Conservation (phyloP, 37 sponge, comb jelly and placozoan genomes). For the Sycon ciliatum region DNA sequence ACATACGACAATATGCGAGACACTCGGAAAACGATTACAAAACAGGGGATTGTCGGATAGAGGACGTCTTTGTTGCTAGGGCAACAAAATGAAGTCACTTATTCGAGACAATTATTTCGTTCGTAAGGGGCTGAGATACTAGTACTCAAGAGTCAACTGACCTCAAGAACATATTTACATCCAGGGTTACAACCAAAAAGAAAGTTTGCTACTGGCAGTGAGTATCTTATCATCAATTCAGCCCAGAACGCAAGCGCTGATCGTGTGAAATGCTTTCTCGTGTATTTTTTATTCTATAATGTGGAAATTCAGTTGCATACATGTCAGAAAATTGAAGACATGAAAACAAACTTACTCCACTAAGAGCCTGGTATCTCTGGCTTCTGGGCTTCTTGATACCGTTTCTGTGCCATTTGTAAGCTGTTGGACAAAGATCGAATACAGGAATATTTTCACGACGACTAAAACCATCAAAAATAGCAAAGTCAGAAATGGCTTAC, state of each 20-base stretch:
- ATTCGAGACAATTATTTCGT: too few relatives aligned
- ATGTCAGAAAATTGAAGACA: background rate
- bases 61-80: too few relatives aligned
- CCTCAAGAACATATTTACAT: too few relatives aligned
- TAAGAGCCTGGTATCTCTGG: conserved; percentile 60
- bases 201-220: background rate
- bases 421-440: conserved; percentile 20
- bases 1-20: too few relatives aligned
- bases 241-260: background rate
- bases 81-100: too few relatives aligned
- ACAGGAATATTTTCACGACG: background rate
- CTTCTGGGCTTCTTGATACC: conserved; percentile 83
- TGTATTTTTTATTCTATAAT: background rate
- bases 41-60: too few relatives aligned
- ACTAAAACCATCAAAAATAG: background rate
- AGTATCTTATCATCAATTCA: background rate
- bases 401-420: conserved; percentile 75
- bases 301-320: background rate
- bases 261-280: background rate
- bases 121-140: too few relatives aligned
- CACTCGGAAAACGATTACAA: too few relatives aligned
- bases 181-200: too few relatives aligned
- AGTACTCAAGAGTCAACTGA: too few relatives aligned
- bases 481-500: conserved; percentile 25
- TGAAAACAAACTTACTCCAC: conserved; percentile 61